Base-by-base conservation (phyloP, 2,113 vertebrate genomes). In the Nibea albiflora region DNA sequence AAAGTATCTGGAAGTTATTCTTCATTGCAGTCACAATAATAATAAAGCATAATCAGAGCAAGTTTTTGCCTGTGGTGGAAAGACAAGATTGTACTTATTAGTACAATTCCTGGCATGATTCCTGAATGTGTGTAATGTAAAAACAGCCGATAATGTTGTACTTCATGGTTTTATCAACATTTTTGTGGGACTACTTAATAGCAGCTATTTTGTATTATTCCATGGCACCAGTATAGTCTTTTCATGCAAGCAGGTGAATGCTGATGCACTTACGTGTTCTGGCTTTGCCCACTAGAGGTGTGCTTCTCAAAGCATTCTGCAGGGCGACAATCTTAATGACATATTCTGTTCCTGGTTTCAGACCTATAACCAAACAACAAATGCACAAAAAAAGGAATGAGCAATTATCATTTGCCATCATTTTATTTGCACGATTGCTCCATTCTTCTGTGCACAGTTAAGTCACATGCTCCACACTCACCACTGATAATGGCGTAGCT, bases 341-440 rank as follows among this genome's bases (percentile, higher is more conserved):
- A 17, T 99, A 99, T 80, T 98, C 97, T 0, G 95, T 97, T 85
- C 93, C 97, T 66, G 97, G 96, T 89, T 96, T 97, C 89, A 99
- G 92, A 90, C 96, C 98, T 96, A 17, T 3, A 19, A 5, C 4
- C 44, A 86, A 75, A 84, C 10, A 60, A 67, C 16, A 73, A 19
- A 72, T 7, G 62, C 7, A 72, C n/a, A 61, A 64, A 39, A 39
- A 61, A 19, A 2, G 52, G 20, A 14, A 10, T 19, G 0, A 53
- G 24, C 11, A 76, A 6, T 53, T 16, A 1, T 47, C 2, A 44
- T 49, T 69, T 20, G 0, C n/a, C 4, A 3, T 78, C 4, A 19
- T 3, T 3, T 3, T 44, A 44, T 24, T n/a, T 57, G 15, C 16
- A 20, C 39, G 3, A 8, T 0, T 12, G 16, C 46, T 20, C 3